These are phyloP conservation scores for Apis cerana DNA, from an alignment of 1,140 invertebrate species.

Conservation along the genomic window DNA sequence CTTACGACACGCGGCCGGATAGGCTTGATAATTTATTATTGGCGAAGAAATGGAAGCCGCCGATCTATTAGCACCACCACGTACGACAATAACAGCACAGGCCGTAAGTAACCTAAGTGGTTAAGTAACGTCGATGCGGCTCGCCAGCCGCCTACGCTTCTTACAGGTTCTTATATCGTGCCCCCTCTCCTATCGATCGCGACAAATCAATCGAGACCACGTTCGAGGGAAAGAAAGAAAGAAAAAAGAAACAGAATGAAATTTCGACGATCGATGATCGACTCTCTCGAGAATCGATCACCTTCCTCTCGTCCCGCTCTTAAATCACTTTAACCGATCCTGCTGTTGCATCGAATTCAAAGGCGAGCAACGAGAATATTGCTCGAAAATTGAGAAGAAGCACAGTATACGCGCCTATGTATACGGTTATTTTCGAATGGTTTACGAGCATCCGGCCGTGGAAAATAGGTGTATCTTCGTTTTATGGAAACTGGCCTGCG, in stretches of 20 bases:
- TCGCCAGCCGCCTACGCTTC: conserved; percentile 70
- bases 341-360: neutral
- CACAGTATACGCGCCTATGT: neutral
- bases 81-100: conserved; percentile 71
- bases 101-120: conserved; percentile 70
- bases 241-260: neutral
- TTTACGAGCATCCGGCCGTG: neutral
- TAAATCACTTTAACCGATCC: neutral
- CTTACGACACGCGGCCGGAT: conserved; percentile 50
- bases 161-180: conserved; percentile 22
- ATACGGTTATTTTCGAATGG: neutral
- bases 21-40: conserved; percentile 72
- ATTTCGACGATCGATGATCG: neutral
- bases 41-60: conserved; percentile 71
- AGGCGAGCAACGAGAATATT: neutral
- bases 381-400: neutral
- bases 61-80: conserved; percentile 72
- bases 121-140: conserved; percentile 69
- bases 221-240: neutral
- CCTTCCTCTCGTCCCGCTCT: too few relatives aligned
- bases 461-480: neutral
- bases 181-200: conserved; percentile 63
- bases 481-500: conserved; percentile 21
- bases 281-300: too few relatives aligned
- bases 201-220: neutral